These are phyloP conservation scores for Clunio marinus DNA, from an alignment of 2,888 invertebrate genomes.

Conservation along the genomic window DNA sequence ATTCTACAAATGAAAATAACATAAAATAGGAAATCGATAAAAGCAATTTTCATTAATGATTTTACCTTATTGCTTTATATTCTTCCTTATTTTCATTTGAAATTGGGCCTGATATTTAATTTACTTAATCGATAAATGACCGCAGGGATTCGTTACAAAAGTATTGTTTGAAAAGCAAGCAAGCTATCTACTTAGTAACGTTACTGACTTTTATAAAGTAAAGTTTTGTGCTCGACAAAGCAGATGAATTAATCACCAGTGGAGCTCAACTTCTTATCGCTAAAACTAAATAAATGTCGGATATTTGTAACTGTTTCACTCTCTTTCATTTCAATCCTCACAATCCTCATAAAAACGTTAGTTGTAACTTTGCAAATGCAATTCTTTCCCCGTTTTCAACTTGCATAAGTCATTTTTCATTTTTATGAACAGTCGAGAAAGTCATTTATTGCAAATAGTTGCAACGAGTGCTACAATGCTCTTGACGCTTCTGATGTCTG, in stretches of 20 bases:
- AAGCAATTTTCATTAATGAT: conserved; percentile 31
- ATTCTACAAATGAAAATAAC: no score
- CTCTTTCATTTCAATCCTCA: no score
- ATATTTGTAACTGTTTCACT: conserved; percentile 11
- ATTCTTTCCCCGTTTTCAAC: not conserved
- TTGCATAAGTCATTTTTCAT: conserved; percentile 33
- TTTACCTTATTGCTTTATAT: conserved; percentile 28
- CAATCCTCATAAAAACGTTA: no score
- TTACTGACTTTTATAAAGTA: not conserved
- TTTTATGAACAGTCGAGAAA: conserved; percentile 29
- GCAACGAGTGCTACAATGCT: no score
- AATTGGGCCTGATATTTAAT: not conserved
- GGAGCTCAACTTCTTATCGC: conserved; percentile 20
- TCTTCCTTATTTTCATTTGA: not conserved
- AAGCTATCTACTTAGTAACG: no score
- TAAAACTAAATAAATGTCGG: conserved; percentile 21
- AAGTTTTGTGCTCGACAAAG: not conserved
- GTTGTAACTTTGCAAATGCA: not conserved
- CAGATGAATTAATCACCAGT: not conserved
- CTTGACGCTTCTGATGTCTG: conserved; percentile 22
- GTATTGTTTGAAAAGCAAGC: no score
- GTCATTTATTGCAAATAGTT: conserved; percentile 22
- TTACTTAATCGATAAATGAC: no score
- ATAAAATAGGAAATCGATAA: conserved; percentile 27
- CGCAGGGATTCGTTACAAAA: no score